Base-by-base conservation (phyloP, 23 tunicate species). In the Diplosoma virens region DNA sequence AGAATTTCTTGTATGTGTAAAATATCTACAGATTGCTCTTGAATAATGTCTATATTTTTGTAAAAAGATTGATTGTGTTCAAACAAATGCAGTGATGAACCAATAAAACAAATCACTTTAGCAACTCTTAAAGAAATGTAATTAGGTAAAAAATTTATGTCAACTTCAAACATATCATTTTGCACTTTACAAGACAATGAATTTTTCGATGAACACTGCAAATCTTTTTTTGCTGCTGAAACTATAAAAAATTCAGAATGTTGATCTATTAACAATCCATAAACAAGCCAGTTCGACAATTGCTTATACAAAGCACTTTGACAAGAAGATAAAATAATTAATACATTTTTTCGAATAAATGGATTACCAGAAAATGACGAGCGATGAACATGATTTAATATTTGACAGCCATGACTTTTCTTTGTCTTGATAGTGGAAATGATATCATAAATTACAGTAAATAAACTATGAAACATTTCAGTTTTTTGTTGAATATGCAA, bases 331-430 rank as follows among this genome's bases (percentile, higher is more conserved):
- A 75, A 16, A 21, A 92, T 85, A 17, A 28, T 67, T 30, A 84
- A 52, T 73, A 92, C 68, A 28, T 80, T 54, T 33, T 85, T 72
- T 34, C 35, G 69, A 11, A 85, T 78, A 6, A 37, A 27, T 32
- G 59, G 33, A 76, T 92, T 81, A 56, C 97, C 97, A 56, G 90
- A 79, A 33, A 59, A 73, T 3, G 81, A 27, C 14, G 80, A 81
- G 4, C 45, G 60, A 52, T 67, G 65, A 22, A 92, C 47, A 6
- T 64, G 61, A 37, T 65, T 71, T 11, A 92, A 52, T 35, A 92
- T 92, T 45, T 92, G 97, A 47, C 97, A 85, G 1, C 97, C 97
- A 59, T 92, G 92, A 46, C 78, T 55, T 53, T 81, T 85, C n/a
- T 87, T 56, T 7, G 76, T 34, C 55, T 75, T 92, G 22, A 92